A percentile compares a stretch with the other conserved stretches of the same genome.
phyloP scores from a whole-genome alignment of 2,797 vertebrate genomes.

The Champsocephalus gunnari region DNA sequence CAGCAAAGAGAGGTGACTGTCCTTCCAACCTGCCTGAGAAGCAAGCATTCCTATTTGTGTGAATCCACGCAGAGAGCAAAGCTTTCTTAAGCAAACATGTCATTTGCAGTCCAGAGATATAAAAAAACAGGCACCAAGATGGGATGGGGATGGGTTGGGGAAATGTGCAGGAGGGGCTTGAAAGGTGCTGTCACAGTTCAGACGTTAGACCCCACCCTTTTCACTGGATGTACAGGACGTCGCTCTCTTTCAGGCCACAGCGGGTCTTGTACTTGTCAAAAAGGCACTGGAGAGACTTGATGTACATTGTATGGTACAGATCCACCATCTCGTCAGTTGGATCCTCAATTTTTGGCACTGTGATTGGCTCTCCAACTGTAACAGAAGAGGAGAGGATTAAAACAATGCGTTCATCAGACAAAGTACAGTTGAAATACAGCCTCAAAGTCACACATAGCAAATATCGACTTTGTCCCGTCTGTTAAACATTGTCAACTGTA shows the following conservation, averaged over 20 bases:
- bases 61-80: conserved; percentile 35
- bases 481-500: conserved; percentile 7
- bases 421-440: background rate
- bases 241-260: conserved; percentile 90
- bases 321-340: conserved; percentile 89
- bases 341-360: conserved; percentile 91
- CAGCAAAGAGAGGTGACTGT: conserved; percentile 17
- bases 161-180: background rate
- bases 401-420: background rate
- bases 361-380: conserved; percentile 96
- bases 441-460: conserved; percentile 7
- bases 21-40: conserved; percentile 43
- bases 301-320: conserved; percentile 92
- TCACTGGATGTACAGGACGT: conserved; percentile 90
- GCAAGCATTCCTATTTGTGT: conserved; percentile 11
- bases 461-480: background rate
- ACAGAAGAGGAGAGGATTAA: conserved; percentile 9
- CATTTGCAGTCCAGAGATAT: conserved; percentile 51
- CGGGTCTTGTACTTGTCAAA: conserved; percentile 95
- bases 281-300: conserved; percentile 89
- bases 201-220: conserved; percentile 26
- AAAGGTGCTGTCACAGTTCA: conserved; percentile 43
- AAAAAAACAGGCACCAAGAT: conserved; percentile 48
- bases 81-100: conserved; percentile 47
- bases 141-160: background rate